Conservation (phyloP, 2,113 vertebrate genomes). For the Xiphophorus maculatus region DNA sequence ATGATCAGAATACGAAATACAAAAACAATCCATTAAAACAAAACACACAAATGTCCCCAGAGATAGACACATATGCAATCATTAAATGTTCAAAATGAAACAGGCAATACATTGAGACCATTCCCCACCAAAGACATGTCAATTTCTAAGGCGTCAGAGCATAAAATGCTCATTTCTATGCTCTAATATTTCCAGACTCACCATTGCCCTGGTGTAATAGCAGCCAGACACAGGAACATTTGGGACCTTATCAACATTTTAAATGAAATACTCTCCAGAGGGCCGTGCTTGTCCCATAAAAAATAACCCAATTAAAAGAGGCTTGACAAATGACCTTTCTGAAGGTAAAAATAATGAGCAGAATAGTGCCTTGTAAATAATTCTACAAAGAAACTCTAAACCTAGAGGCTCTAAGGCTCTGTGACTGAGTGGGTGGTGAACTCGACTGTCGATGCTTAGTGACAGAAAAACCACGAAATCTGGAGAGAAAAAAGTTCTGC, state of each 20-base stretch:
- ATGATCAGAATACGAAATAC: slow-evolving; percentile 29
- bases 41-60: slow-evolving; percentile 18
- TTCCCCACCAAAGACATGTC: slow-evolving; percentile 5
- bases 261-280: slow-evolving; percentile 59
- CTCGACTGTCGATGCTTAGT: neutral
- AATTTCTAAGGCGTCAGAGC: slow-evolving; percentile 16
- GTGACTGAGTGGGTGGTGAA: slow-evolving; percentile 37
- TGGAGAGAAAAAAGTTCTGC: neutral
- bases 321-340: slow-evolving; percentile 68
- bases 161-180: slow-evolving; percentile 27
- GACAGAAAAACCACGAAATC: neutral
- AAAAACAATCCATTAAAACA: slow-evolving; percentile 45
- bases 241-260: slow-evolving; percentile 66
- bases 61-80: slow-evolving; percentile 32
- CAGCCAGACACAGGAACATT: slow-evolving; percentile 48
- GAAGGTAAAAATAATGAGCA: slow-evolving; percentile 69
- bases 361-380: slow-evolving; percentile 58
- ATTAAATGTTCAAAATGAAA: slow-evolving; percentile 7
- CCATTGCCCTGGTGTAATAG: slow-evolving; percentile 15
- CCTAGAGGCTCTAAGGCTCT: slow-evolving; percentile 36
- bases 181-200: slow-evolving; percentile 18
- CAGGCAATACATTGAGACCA: neutral
- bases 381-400: slow-evolving; percentile 46
- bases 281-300: slow-evolving; percentile 58
- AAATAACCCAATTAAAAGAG: slow-evolving; percentile 74